Percentiles rank a stretch among this genome's conserved stretches.
These are phyloP conservation scores for Pipistrellus kuhlii DNA, from an alignment of 2,797 vertebrate genomes.

Conservation along the genomic window DNA sequence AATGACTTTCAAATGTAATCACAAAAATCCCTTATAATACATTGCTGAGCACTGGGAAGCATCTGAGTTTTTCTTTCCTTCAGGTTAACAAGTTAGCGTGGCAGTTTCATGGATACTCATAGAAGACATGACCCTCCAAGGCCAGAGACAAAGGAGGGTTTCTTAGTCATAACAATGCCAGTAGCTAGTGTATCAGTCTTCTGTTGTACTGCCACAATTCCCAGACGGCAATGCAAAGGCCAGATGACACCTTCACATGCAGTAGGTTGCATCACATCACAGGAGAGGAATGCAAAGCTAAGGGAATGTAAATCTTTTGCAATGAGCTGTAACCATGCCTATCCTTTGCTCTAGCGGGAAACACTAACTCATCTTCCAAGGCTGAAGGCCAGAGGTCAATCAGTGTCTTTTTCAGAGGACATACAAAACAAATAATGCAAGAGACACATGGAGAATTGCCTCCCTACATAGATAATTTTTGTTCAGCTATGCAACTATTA, in stretches of 20 bases:
- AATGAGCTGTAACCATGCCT: background rate
- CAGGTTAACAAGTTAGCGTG: background rate
- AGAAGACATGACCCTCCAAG: background rate
- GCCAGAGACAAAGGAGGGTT: background rate
- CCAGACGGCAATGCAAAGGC: background rate
- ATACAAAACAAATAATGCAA: background rate
- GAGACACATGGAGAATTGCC: background rate
- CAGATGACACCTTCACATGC: background rate
- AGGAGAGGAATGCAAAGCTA: background rate
- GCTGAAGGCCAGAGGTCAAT: background rate
- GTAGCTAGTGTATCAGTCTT: background rate
- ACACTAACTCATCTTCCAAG: background rate
- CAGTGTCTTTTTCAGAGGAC: background rate
- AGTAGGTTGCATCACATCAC: background rate
- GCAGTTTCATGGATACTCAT: background rate
- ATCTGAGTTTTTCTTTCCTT: background rate
- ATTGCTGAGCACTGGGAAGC: background rate
- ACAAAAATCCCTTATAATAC: slow-evolving; percentile 44
- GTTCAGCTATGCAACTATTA: background rate
- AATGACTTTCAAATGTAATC: slow-evolving; percentile 55
- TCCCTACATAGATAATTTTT: background rate
- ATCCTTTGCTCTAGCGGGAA: background rate
- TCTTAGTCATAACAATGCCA: background rate
- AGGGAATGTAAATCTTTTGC: background rate
- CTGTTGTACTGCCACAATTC: background rate